Base-by-base conservation (phyloP, 2,888 invertebrate species). In the Yponomeuta sedellus region DNA sequence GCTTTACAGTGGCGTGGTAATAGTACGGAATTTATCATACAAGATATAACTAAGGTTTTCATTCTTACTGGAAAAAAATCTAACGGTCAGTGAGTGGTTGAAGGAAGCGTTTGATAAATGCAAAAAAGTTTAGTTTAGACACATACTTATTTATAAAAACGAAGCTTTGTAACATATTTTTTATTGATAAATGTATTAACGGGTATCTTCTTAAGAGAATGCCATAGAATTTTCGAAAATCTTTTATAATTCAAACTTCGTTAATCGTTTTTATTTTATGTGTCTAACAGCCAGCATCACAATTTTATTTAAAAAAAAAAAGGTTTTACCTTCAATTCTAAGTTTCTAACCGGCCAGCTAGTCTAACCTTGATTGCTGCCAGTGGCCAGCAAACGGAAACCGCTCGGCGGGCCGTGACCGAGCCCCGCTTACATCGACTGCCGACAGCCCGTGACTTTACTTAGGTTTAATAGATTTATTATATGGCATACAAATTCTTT, bases 381-480 rank as follows among this genome's bases (percentile, higher is more conserved):
- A 52, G 44, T 52, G 44, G 16, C 44, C 44, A 44, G 44, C 44
- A 52, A 52, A 52, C 44, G 44, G 44, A 52, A 52, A 52, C 44
- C 5, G 44, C 44, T 12, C 44, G 44, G 44, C 44, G 44, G 44
- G 44, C 44, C 44, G 44, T 52, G 44, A 52, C 44, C 44, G 44
- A 52, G 44, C 44, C 44, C 44, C 44, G 44, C 12, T 16, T 52
- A 16, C 44, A 16, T 16, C 44, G 16, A 52, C 44, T 52, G 5
- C 16, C 44, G 12, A 16, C 12, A 16, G 8, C 44, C 44, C 16
- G 44, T 1, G 44, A 5, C 44, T 52, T 10, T 52, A 16, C 16
- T 52, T 3, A 34, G 8, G 10, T 34, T 34, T 34, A 8, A 34
- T 34, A 34, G 6, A 34, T 34, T 34, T 34, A 8, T 34, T 34